phyloP scores from a whole-genome alignment of 2,888 invertebrate species.

The Eupeodes luniger region DNA sequence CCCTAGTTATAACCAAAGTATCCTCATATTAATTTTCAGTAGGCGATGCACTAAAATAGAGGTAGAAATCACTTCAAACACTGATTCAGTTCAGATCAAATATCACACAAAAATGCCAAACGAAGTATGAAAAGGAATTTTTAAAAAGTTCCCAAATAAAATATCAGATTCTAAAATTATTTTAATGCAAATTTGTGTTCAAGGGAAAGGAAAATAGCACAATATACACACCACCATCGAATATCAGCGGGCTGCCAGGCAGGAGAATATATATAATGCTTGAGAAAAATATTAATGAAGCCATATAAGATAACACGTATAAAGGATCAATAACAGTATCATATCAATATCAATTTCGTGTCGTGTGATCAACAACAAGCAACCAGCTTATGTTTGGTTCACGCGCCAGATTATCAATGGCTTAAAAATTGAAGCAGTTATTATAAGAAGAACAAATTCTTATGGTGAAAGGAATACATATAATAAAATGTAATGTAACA shows the following conservation, averaged over 20 bases:
- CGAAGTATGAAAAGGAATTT: slow-evolving; percentile 16
- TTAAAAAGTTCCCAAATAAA: slow-evolving; percentile 33
- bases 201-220: slow-evolving; percentile 34
- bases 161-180: slow-evolving; percentile 33
- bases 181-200: slow-evolving; percentile 18
- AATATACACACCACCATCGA: not conserved
- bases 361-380: slow-evolving; percentile 63
- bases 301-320: slow-evolving; percentile 43
- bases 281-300: slow-evolving; percentile 65
- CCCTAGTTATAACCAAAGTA: not conserved
- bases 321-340: slow-evolving; percentile 63
- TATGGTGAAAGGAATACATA: not conserved
- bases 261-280: slow-evolving; percentile 32
- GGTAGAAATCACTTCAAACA: slow-evolving; percentile 25
- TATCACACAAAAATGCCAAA: slow-evolving; percentile 10
- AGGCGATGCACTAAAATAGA: not conserved
- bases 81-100: slow-evolving; percentile 26
- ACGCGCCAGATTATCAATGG: slow-evolving; percentile 44
- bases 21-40: not conserved
- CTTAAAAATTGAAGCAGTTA: not conserved
- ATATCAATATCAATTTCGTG: slow-evolving; percentile 65
- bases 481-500: not conserved
- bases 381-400: slow-evolving; percentile 45
- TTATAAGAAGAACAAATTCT: not conserved
- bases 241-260: not conserved